Base-by-base conservation (phyloP, 2,888 invertebrate species). In the Sipunculus nudus region DNA sequence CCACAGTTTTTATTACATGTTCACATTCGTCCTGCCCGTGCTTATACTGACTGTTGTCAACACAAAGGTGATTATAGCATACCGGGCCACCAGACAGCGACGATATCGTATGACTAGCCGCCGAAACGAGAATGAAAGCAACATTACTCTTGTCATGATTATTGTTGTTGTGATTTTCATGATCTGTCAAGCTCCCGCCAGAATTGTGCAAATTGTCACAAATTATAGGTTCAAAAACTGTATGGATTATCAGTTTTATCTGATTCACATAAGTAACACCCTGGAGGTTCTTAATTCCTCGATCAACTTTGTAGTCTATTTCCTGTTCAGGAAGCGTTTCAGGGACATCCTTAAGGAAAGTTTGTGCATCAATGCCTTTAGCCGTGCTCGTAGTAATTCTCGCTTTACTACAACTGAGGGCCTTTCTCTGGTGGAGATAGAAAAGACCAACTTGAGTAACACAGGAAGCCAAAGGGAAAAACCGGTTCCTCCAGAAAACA, bases 121-220 rank as follows among this genome's bases (percentile, higher is more conserved):
- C n/a, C 35, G 53, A 25, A 45, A 43, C 38, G 53, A 52, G 28
- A 59, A 61, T 19, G 69, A 69, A 40, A 62, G 66, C 53, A 63
- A 69, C 53, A 70, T 70, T 52, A 69, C 70, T 3, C 57, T 63
- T 4, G 70, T 70, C 31, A 70, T 70, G 70, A 65, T 70, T 46
- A 61, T 70, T 38, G 61, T 70, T 29, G 66, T 70, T 29, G 55
- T 65, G 21, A 56, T 67, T 2, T 70, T 70, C 60, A 70, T 70
- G 63, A 16, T 64, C 32, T 70, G 68, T 43, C 70, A 66, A 50
- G 63, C 68, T 0, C 70, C 68, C 3, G 70, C 70, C 13, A 58
- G 64, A 13, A 50, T 65, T 26, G 58, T 54, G 19, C 60, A 47
- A 62, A 52, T 29, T 49, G 59, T 54, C 23, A 65, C 49, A 57